Base-by-base conservation (phyloP, 2,113 vertebrate species). In the Ophiodon elongatus region DNA sequence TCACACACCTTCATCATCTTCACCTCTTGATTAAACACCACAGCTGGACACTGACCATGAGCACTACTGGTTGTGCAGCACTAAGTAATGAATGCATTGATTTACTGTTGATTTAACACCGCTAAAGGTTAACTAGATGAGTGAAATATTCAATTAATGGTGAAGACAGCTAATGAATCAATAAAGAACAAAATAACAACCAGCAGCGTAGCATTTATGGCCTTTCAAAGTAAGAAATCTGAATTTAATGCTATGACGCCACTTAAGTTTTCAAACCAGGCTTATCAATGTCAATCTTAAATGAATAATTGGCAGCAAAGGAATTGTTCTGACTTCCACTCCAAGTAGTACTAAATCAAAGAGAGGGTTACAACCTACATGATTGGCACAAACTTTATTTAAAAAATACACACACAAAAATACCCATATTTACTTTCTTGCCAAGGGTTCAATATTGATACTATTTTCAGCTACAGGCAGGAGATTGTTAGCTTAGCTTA, bases 41-140 rank as follows among this genome's bases (percentile, higher is more conserved):
- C 82, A 43, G 71, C 81, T 82, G 86, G 76, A 75, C 41, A 41
- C 31, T 66, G 37, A 54, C 1, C n/a, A 27, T 25, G 21, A 67
- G 63, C 43, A 52, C 57, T n/a, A n/a, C 0, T 41, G 35, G 1
- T 15, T 19, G 13, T 1, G 25, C 31, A 27, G 0, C 41, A 21
- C 74, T n/a, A 5, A 39, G 21, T n/a, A 68, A 56, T 13, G 4
- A 1, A 47, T 45, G 41, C 39, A 63, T 27, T n/a, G 37, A 31
- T 33, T 47, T 50, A 0, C 66, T 63, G 11, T 1, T 2, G 37
- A 54, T 71, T 64, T 65, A 47, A 70, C 29, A 15, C 9, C 37
- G 41, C n/a, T 47, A 50, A 39, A 39, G 52, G 17, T 4, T 62
- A 52, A 50, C 23, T 23, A 52, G n/a, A 69, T 13, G 13, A 68